Evolutionary conservation across 2,797 vertebrate species (phyloP).

Genomic region (Octomys mimax): DNA sequence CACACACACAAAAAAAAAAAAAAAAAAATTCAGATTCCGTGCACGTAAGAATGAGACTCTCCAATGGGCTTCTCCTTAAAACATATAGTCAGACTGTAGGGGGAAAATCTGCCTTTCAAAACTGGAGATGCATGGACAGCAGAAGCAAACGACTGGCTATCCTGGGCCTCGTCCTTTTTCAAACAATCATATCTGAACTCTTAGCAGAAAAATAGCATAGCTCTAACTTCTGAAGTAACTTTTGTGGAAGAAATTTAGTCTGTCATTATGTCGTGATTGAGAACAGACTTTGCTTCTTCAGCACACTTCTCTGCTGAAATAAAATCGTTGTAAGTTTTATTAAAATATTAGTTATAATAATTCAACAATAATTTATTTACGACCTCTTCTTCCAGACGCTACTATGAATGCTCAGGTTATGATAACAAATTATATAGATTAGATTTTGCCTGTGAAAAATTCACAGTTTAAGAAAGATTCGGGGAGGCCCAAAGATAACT

Average conservation of each 20-base stretch:
- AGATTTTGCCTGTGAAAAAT: background rate
- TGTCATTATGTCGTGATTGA: background rate
- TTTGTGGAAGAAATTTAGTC: background rate
- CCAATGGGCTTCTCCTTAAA: background rate
- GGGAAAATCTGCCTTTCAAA: conserved; percentile 35
- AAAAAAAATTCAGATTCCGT: background rate
- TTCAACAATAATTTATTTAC: conserved; percentile 49
- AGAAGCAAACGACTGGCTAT: background rate
- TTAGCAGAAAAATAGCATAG: background rate
- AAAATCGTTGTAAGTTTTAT: background rate
- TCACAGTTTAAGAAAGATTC: background rate
- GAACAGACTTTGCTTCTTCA: background rate
- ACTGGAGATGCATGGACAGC: background rate
- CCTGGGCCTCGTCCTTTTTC: background rate
- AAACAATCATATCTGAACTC: background rate
- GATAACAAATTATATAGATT: background rate
- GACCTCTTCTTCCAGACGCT: background rate
- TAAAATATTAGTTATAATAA: conserved; percentile 10
- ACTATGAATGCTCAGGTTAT: conserved; percentile 10
- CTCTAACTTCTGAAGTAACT: background rate
- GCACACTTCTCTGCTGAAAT: background rate
- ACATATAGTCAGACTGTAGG: background rate
- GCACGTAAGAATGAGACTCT: background rate
- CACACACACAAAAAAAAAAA: too few relatives aligned
- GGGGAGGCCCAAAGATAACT: background rate